phyloP scores from a whole-genome alignment of 2,888 invertebrate genomes.

The Latheticus oryzae region DNA sequence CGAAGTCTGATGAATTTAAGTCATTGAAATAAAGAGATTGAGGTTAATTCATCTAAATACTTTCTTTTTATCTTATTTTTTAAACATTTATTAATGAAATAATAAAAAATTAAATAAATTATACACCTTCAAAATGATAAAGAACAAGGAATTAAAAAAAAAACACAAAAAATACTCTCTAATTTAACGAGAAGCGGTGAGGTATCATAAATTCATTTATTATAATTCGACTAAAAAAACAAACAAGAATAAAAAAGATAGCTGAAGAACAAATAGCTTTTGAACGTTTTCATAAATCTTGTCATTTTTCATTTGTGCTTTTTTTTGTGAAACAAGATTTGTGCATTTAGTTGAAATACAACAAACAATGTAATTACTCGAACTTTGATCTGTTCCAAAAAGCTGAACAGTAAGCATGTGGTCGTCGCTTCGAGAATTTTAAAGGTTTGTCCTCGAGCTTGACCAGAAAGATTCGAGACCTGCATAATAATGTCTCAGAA shows the following conservation, averaged over 20 bases:
- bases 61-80: conserved; percentile 4
- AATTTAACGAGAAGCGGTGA: too few species aligned
- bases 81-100: conserved; percentile 6
- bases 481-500: conserved; percentile 17
- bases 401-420: conserved; percentile 6
- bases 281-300: conserved; percentile 7
- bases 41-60: background rate
- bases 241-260: background rate
- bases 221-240: too few species aligned
- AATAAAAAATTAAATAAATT: too few species aligned
- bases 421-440: conserved; percentile 13
- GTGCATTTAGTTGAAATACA: conserved; percentile 7
- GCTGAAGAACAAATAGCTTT: conserved; percentile 1
- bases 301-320: background rate
- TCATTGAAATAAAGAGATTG: conserved; percentile 8
- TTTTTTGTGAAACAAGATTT: background rate
- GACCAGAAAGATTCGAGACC: conserved; percentile 13
- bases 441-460: conserved; percentile 16
- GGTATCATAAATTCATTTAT: too few species aligned
- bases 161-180: too few species aligned
- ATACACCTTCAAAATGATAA: too few species aligned
- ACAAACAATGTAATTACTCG: conserved; percentile 18
- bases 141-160: too few species aligned
- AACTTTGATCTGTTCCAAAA: conserved; percentile 22
- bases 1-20: too few species aligned